Evolutionary conservation across 2,888 invertebrate genomes (phyloP), one percentile per base, ranked within the genome.

Genomic region (Hipparchia semele): DNA sequence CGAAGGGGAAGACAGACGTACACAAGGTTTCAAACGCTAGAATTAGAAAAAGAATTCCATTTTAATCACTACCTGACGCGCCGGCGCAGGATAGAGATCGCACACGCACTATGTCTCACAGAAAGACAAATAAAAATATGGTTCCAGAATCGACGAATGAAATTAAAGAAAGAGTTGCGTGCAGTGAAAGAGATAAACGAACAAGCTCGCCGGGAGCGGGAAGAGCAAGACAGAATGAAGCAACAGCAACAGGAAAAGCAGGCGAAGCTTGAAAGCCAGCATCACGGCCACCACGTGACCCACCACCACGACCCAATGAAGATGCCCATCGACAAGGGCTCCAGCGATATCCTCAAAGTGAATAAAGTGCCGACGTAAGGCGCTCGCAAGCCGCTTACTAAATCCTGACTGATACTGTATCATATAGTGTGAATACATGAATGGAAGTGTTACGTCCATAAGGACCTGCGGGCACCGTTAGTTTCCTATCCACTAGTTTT

Each of bases 41-140:
- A 99, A 90, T 95, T 99, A 92, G 99, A 99, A 93, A 99, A 99
- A 94, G 99, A 99, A 95, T 99, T 99, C 95, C 98, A 99, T 89
- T 99, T 98, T 95, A 99, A 99, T 94, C 98, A 99, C 89, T 99
- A 99, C 94, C 95, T 99, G 91, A 99, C 99, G 83, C 96, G 99
- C 88, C 96, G 99, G 89, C 96, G 99, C 91, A 96, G 99, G 94
- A 99, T 99, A 94, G 99, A 99, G 94, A 99, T 99, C 83, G 99
- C 99, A 64, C 99, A 99, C 92, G 98, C 98, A 72, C 96, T 99
- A 75, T 98, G 98, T 91, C 96, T 99, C 83, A 98, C 99, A 82
- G 99, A 99, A 94, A 95, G 99, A 85, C 99, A 99, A 95, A 99
- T 98, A 87, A 98, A 98, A 94, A 98, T 98, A 90, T 98, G 98